Evolutionary conservation across 2,797 vertebrate genomes (phyloP).

Genomic region (Diplodus puntazzo): DNA sequence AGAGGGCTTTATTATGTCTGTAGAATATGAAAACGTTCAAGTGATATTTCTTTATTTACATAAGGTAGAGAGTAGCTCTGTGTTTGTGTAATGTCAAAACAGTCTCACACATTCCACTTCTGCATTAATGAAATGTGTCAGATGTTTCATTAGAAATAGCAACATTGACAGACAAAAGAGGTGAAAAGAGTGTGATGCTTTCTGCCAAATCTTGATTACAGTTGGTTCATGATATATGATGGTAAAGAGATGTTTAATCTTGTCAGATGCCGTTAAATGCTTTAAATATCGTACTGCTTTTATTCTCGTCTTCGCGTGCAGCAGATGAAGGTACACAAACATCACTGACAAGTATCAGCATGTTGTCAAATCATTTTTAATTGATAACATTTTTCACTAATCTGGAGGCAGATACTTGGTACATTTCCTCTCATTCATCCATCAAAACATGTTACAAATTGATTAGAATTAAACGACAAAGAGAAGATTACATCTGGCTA

Average conservation of each 20-base stretch:
- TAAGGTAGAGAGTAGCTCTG: background rate
- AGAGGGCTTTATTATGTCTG: constrained; percentile 3
- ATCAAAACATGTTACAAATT: constrained; percentile 37
- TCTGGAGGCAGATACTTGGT: constrained; percentile 9
- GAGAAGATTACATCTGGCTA: constrained; percentile 24
- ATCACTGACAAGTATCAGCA: constrained; percentile 31
- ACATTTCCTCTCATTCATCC: constrained; percentile 35
- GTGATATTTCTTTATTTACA: background rate
- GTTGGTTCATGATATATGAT: background rate
- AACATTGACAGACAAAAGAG: background rate
- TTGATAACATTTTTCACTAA: constrained; percentile 45
- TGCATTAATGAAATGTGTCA: constrained; percentile 9
- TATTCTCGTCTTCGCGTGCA: background rate
- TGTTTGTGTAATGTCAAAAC: constrained; percentile 20
- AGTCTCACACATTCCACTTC: background rate
- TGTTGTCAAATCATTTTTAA: constrained; percentile 54
- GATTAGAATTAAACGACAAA: constrained; percentile 23
- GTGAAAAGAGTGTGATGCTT: background rate
- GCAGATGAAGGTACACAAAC: constrained; percentile 20
- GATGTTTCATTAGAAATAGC: constrained; percentile 26
- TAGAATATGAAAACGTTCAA: constrained; percentile 10
- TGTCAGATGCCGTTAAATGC: background rate
- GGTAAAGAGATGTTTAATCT: background rate
- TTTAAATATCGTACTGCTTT: background rate
- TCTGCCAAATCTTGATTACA: constrained; percentile 12